Evolutionary conservation across 2,113 vertebrate species (phyloP), one percentile per base, ranked within the genome.

Genomic region (Leptosomus discolor): DNA sequence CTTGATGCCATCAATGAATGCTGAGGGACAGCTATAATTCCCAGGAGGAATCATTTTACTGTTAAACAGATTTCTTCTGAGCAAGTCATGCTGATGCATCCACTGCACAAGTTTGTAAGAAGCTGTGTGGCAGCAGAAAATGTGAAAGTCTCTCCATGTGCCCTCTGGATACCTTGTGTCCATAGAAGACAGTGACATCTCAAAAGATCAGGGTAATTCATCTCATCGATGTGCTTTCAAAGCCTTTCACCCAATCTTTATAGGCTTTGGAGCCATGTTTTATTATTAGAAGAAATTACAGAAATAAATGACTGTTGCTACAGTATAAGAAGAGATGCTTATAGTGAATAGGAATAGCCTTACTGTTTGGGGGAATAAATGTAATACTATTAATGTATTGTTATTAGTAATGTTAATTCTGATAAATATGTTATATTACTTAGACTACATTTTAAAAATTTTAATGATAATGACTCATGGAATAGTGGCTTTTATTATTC

Each of bases 51-150:
- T 79, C 1, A 46, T 93, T 91, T 90, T 94, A 70, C 69, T 82
- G 48, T 43, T 71, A 93, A 81, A 71, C 17, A 92, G 64, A 76
- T 91, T 95, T 82, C 24, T 89, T 82, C 24, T 53, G 13, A 85
- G 39, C 11, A 85, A 79, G 29, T 82, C 65, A 73, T 77, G 58
- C 53, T 88, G 67, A 73, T 94, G 22, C 39, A 68, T 94, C 45
- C 23, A 50, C 34, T 41, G 22, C 30, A 57, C 13, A 90, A 73
- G 13, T 88, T 90, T 90, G 36, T 61, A 61, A 87, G 56, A 78
- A 76, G 7, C 50, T 88, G 15, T 1, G 2, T 36, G 26, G 39
- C 45, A 85, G 12, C 36, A 88, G 12, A 16, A 61, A 65, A 80
- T 11, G 32, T 74, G 45, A 70, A 80, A 87, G 8, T 64, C 19